phyloP scores from a whole-genome alignment of 1,140 invertebrate species.

The Pomacea maculata region DNA sequence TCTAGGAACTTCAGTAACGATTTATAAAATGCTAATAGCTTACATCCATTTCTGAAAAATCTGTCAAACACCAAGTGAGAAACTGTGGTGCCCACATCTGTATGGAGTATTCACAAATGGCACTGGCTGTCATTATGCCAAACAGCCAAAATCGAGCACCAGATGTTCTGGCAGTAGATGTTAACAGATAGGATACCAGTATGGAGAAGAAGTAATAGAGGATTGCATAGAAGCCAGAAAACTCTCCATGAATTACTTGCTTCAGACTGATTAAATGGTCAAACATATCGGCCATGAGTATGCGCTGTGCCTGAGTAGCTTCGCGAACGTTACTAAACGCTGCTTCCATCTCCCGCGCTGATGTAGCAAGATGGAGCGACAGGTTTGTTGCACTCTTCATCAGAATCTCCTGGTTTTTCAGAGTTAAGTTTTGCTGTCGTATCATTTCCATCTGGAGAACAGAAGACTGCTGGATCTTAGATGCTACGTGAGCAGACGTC shows the following conservation, averaged over 20 bases:
- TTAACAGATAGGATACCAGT: slow-evolving; percentile 69
- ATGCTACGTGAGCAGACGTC: slow-evolving; percentile 66
- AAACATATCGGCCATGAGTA: slow-evolving; percentile 71
- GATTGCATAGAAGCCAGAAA: slow-evolving; percentile 71
- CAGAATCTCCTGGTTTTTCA: slow-evolving; percentile 70
- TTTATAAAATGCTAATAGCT: background rate
- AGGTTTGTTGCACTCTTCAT: slow-evolving; percentile 67
- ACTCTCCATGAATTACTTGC: slow-evolving; percentile 69
- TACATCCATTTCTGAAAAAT: slow-evolving; percentile 5
- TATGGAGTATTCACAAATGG: slow-evolving; percentile 30
- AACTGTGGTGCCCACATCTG: background rate
- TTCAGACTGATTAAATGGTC: slow-evolving; percentile 70
- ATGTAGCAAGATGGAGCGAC: slow-evolving; percentile 61
- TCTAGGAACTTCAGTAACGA: background rate
- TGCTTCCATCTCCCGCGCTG: slow-evolving; percentile 65
- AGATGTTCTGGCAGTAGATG: slow-evolving; percentile 67
- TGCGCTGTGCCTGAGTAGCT: slow-evolving; percentile 69
- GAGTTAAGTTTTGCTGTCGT: slow-evolving; percentile 69
- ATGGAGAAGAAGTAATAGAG: slow-evolving; percentile 69
- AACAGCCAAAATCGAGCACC: slow-evolving; percentile 69
- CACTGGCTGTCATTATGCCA: slow-evolving; percentile 66
- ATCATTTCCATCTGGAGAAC: slow-evolving; percentile 64
- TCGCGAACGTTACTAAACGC: slow-evolving; percentile 67
- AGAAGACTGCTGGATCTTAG: slow-evolving; percentile 67
- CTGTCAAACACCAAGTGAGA: background rate